Percentiles rank a stretch among this genome's conserved stretches.
These are phyloP conservation scores for Anoplophora glabripennis DNA, from an alignment of 1,140 invertebrate species.

Conservation along the genomic window DNA sequence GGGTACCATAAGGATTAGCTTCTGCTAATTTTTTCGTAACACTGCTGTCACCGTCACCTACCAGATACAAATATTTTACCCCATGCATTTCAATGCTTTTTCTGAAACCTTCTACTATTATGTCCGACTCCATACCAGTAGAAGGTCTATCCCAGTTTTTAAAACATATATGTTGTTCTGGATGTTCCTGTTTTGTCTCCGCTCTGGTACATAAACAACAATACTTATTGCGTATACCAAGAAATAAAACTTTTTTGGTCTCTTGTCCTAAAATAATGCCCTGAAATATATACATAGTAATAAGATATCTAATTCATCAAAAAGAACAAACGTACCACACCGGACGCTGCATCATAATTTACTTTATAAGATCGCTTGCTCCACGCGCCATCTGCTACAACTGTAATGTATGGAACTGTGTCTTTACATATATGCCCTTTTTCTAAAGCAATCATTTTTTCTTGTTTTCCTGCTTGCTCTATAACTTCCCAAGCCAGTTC, in stretches of 20 bases:
- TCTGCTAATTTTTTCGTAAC: slow-evolving; percentile 1
- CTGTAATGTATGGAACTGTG: slow-evolving; percentile 35
- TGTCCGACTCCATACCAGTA: slow-evolving; percentile 45
- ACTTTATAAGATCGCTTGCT: slow-evolving; percentile 38
- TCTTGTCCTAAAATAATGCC: slow-evolving; percentile 29
- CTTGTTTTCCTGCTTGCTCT: slow-evolving; percentile 5
- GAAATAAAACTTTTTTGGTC: slow-evolving; percentile 26
- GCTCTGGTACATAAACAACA: slow-evolving; percentile 37
- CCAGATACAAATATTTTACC: slow-evolving; percentile 40
- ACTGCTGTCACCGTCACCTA: slow-evolving; percentile 43
- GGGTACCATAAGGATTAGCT: slow-evolving; percentile 5
- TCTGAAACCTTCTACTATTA: slow-evolving; percentile 45
- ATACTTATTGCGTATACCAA: slow-evolving; percentile 43
- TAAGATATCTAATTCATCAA: slow-evolving; percentile 18
- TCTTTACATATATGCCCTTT: slow-evolving; percentile 37
- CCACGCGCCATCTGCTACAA: slow-evolving; percentile 43
- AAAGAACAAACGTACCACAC: slow-evolving; percentile 19
- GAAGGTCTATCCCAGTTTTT: slow-evolving; percentile 35
- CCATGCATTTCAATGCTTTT: slow-evolving; percentile 38
- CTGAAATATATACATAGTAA: neutral
- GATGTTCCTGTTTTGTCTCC: neutral
- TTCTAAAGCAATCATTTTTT: slow-evolving; percentile 25
- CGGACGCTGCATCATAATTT: slow-evolving; percentile 37
- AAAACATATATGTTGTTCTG: slow-evolving; percentile 22
- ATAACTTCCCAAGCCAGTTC: neutral